Evolutionary conservation across 2,888 invertebrate genomes (phyloP), one percentile per base, ranked within the genome.

Genomic region (Drosophila paucipuncta): DNA sequence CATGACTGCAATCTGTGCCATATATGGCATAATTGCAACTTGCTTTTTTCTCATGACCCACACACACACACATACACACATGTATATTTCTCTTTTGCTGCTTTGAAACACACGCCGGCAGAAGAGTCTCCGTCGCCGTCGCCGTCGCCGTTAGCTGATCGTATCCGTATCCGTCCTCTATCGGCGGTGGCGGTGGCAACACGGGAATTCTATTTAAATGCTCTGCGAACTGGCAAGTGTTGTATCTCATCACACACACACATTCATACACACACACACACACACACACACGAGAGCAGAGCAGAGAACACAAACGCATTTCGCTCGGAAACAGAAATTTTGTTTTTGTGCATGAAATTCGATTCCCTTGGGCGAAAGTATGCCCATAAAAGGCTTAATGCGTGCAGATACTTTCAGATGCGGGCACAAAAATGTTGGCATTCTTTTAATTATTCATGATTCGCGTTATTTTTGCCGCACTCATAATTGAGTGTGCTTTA

Each of bases 311-410:
- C 61, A 62, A 62, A 82, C 78, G 78, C 72, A 80, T 73, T 65
- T 54, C 72, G 73, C 78, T 76, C 85, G 64, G 69, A 69, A 76
- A 70, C 49, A 53, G 59, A 69, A 73, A 63, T 57, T 73, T 86
- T 82, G 78, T 85, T 86, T 84, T 84, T 83, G 86, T 86, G 77
- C 81, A 82, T 92, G 92, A 92, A 92, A 92, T 92, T 91, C 90
- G 92, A 92, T 90, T 90, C 92, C 92, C 85, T 89, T 85, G 83
- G 22, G 82, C 82, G 69, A 83, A 85, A 91, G 82, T 67, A 91
- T 91, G 85, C 60, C 92, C 92, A 90, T 90, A 91, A 87, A 90
- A 70, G 92, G 92, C 67, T 76, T 91, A 91, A 84, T 55, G 63
- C 47, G 66, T 22, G 60, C 70, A 68, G 33, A 57, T 63, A 65